Base-by-base conservation (phyloP, 2,797 vertebrate genomes). In the Diglossa cyanea region DNA sequence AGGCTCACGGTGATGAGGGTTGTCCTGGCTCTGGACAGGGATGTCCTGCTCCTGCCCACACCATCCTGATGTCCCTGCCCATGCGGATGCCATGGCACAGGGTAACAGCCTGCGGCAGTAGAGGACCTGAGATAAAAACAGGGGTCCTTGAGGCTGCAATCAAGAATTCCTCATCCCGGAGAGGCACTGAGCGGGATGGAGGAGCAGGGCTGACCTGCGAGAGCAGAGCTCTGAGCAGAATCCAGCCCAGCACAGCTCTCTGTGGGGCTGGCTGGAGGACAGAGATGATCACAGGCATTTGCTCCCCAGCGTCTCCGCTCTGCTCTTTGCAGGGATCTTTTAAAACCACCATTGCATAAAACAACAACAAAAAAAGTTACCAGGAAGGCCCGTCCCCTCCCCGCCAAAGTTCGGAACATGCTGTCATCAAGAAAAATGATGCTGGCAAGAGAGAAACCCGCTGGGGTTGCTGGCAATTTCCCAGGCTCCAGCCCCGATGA, bases 351-450 rank as follows among this genome's bases (percentile, higher is more conserved):
- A 7, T 35, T 39, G 66, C 65, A 42, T n/a, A 55, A 84, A 60
- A 47, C 17, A 2, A 37, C 23, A 35, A 40, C 48, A 8, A 15
- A 68, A 71, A 83, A 90, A 94, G 86, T 94, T 92, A 44, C 50
- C 87, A 51, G 57, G 53, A 77, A 67, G 75, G 68, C 72, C 90
- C 80, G 72, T 81, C 78, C 85, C 79, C 78, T 90, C 85, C 55
- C 88, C 4, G 6, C 31, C 81, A 76, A 76, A 88, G 50, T 85
- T 91, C 11, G 5, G 93, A 95, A 74, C 81, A 90, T 63, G 97
- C 97, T 97, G 97, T 97, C 98, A 98, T 93, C 96, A 96, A 98
- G 98, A 98, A 98, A 97, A 97, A 97, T 97, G 91, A 98, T 97
- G 91, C 97, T 95, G 94, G 97, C 92, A 91, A 96, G 93, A 92